Percentiles rank a stretch among this genome's conserved stretches.
phyloP scores from a whole-genome alignment of 2,797 vertebrate species.

The Cirrhinus molitorella region DNA sequence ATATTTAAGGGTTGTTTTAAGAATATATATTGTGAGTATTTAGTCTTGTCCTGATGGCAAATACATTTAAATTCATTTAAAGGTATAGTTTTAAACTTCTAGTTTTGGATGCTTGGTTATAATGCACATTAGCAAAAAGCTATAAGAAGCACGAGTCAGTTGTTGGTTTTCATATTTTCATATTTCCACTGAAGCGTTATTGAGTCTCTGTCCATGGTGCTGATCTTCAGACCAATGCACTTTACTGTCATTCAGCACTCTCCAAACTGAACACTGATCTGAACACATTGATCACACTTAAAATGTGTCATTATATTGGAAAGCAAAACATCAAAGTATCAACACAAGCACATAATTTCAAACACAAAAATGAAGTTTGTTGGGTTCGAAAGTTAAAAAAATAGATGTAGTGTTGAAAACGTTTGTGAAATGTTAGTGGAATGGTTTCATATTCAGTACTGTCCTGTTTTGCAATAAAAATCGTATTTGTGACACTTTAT shows the following conservation, averaged over 20 bases:
- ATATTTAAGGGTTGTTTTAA: background rate
- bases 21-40: background rate
- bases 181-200: background rate
- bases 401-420: background rate
- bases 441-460: too few relatives aligned
- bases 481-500: too few relatives aligned
- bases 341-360: background rate
- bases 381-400: background rate
- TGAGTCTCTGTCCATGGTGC: slow-evolving; percentile 18
- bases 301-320: background rate
- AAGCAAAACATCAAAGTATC: background rate
- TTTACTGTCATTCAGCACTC: background rate
- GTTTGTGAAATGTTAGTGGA: background rate
- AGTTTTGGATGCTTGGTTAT: background rate
- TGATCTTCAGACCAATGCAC: background rate
- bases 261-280: too few relatives aligned
- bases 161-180: background rate
- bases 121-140: background rate
- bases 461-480: too few relatives aligned
- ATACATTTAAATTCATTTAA: too few relatives aligned
- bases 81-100: background rate
- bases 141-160: background rate
- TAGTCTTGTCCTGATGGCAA: background rate
- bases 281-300: background rate
- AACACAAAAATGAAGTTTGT: background rate